These are phyloP conservation scores for Synanthedon vespiformis DNA, from an alignment of 2,888 invertebrate species.

Conservation along the genomic window DNA sequence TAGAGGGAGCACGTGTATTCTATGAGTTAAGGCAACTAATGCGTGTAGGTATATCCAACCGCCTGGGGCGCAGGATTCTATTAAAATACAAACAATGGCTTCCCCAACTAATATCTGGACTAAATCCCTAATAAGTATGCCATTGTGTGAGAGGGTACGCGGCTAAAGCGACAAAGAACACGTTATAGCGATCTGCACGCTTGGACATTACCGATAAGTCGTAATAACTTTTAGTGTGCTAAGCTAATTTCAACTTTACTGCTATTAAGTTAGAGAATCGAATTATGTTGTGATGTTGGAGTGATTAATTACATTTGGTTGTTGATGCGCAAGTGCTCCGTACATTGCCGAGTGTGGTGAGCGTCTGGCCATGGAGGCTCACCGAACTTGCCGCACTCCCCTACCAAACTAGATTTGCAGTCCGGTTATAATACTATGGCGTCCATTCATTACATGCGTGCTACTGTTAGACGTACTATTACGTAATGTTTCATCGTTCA, in stretches of 20 bases:
- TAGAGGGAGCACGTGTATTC: constrained; percentile 22
- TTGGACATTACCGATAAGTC: background rate
- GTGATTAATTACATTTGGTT: constrained; percentile 21
- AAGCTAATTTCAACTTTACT: constrained; percentile 10
- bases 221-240: background rate
- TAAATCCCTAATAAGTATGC: constrained; percentile 72
- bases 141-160: constrained; percentile 68
- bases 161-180: constrained; percentile 66
- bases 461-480: constrained; percentile 47
- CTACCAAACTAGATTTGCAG: constrained; percentile 66
- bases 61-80: constrained; percentile 63
- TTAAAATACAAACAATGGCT: constrained; percentile 69
- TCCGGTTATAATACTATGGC: constrained; percentile 60
- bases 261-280: constrained; percentile 10
- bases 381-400: constrained; percentile 68
- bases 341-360: constrained; percentile 65
- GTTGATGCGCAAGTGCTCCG: constrained; percentile 28
- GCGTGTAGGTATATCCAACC: constrained; percentile 41
- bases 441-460: constrained; percentile 56
- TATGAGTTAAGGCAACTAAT: constrained; percentile 21
- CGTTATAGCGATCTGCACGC: constrained; percentile 62
- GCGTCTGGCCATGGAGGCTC: constrained; percentile 68
- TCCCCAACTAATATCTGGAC: constrained; percentile 71
- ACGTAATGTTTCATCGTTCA: no score
- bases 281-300: constrained; percentile 10